phyloP scores from a whole-genome alignment of 2,113 vertebrate species.

The Eptatretus burgeri region DNA sequence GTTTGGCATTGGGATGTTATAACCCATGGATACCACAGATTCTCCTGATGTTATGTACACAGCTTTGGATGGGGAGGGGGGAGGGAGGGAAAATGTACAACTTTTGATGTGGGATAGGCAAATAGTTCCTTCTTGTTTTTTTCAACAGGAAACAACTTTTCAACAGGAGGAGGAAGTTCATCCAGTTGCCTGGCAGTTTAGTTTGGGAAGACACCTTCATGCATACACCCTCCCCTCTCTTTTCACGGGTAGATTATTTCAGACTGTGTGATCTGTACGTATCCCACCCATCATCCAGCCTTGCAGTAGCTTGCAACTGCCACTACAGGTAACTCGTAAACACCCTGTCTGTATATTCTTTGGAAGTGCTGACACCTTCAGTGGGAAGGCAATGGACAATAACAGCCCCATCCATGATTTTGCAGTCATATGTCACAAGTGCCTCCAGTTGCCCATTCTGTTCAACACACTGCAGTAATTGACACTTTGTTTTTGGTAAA shows the following conservation, averaged over 20 bases:
- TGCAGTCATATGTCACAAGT: slow-evolving; percentile 1
- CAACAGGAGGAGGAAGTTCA: not conserved
- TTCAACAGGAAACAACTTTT: too few species aligned
- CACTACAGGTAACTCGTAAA: not conserved
- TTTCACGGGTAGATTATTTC: not conserved
- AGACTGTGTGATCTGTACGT: not conserved
- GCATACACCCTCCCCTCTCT: not conserved
- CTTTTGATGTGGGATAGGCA: not conserved
- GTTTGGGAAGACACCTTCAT: not conserved
- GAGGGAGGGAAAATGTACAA: not conserved
- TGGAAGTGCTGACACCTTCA: not conserved
- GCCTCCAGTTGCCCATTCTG: not conserved
- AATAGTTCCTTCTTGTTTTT: not conserved
- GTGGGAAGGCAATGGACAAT: slow-evolving; percentile 1
- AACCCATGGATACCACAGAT: slow-evolving; percentile 2
- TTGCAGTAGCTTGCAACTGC: not conserved
- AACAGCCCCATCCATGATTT: not conserved
- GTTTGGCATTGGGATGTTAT: slow-evolving; percentile 1
- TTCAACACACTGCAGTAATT: not conserved
- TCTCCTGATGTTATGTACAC: not conserved
- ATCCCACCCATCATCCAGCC: not conserved
- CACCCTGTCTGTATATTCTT: not conserved
- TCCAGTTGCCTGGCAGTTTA: not conserved
- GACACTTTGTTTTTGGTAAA: not conserved
- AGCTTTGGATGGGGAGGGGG: not conserved